Percentiles rank a stretch among this genome's conserved stretches.
Conservation (phyloP, 2,797 vertebrate species). For the Pipistrellus pygmaeus region DNA sequence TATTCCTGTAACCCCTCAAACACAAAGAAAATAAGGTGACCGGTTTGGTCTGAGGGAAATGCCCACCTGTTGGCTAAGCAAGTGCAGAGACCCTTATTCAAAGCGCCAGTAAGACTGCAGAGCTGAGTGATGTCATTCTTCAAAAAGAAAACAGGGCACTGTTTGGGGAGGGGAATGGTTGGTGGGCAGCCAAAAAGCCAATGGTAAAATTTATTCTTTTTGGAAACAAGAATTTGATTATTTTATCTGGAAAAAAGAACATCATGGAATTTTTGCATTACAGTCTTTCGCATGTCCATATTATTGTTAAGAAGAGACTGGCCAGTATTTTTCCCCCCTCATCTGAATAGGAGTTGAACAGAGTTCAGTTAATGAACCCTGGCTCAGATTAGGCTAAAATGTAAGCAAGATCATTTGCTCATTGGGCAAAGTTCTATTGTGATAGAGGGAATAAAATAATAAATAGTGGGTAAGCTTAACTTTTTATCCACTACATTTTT, state of each 20-base stretch:
- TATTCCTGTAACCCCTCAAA: neutral
- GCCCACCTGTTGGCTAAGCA: neutral
- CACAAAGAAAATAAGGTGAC: neutral
- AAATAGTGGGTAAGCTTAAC: neutral
- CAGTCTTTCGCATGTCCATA: neutral
- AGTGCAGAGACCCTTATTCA: constrained; percentile 17
- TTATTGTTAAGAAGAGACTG: neutral
- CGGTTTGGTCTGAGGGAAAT: neutral
- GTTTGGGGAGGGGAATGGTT: neutral
- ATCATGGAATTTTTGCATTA: neutral
- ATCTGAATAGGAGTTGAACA: neutral
- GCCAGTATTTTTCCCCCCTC: neutral
- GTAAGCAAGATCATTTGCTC: constrained; percentile 6
- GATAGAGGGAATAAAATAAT: constrained; percentile 11
- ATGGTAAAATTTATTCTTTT: constrained; percentile 35
- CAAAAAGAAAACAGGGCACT: constrained; percentile 1
- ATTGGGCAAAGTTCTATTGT: neutral
- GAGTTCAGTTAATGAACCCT: neutral
- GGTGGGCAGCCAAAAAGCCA: neutral
- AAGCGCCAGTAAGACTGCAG: neutral
- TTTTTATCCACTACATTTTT: neutral
- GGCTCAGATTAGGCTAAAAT: constrained; percentile 37
- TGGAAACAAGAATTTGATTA: constrained; percentile 35
- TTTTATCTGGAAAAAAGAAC: constrained; percentile 57
- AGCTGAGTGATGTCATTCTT: neutral